Percentiles rank a stretch among this genome's conserved stretches.
These are phyloP conservation scores for Zelleria hepariella DNA, from an alignment of 2,888 invertebrate species.

Conservation along the genomic window DNA sequence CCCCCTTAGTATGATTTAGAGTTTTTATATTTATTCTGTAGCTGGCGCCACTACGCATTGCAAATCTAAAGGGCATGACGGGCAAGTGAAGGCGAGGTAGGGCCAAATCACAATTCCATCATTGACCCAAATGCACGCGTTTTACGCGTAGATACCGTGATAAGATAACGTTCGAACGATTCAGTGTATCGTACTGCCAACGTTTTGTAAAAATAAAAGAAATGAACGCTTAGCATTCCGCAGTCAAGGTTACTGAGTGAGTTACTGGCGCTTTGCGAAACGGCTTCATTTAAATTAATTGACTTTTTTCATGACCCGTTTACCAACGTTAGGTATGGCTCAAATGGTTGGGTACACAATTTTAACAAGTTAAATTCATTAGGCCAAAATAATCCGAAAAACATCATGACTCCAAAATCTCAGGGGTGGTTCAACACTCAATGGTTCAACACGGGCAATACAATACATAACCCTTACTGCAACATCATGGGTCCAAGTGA, in stretches of 20 bases:
- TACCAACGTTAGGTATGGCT: neutral
- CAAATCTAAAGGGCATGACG: neutral
- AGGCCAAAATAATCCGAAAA: neutral
- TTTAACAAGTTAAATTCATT: neutral
- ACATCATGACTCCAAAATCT: too few relatives aligned
- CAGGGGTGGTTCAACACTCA: too few relatives aligned
- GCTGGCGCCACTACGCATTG: too few relatives aligned
- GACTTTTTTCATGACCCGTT: neutral
- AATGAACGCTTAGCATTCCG: neutral
- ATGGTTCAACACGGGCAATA: too few relatives aligned
- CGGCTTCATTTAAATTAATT: neutral
- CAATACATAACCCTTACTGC: too few relatives aligned
- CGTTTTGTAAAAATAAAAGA: neutral
- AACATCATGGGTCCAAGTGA: too few relatives aligned
- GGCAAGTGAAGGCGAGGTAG: neutral
- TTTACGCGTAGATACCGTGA: neutral
- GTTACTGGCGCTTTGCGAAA: neutral
- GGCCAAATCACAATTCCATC: neutral
- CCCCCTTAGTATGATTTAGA: too few relatives aligned
- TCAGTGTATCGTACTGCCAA: neutral
- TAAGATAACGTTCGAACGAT: neutral
- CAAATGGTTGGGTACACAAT: neutral
- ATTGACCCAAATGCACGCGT: conserved; percentile 1
- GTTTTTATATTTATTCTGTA: too few relatives aligned
- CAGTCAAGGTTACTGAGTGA: neutral